Conservation (phyloP, 2,888 invertebrate species). For the Scaptodrosophila latifasciaeformis region DNA sequence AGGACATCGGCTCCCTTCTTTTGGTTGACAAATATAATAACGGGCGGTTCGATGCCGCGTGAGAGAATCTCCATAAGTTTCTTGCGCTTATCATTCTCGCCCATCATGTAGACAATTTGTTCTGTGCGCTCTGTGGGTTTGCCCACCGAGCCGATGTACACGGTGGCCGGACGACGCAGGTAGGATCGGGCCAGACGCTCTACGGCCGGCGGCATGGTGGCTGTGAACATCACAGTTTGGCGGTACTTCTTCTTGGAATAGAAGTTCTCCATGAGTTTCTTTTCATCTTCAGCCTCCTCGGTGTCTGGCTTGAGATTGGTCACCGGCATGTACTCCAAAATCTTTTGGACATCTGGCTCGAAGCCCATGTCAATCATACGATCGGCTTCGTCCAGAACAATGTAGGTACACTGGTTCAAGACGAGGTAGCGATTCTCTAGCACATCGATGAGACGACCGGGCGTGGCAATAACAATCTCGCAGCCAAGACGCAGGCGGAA, state of each 20-base stretch:
- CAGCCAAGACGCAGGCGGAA: slow-evolving; percentile 97
- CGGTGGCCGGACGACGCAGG: slow-evolving; percentile 95
- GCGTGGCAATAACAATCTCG: slow-evolving; percentile 99
- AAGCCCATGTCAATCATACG: slow-evolving; percentile 99
- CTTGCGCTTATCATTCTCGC: slow-evolving; percentile 96
- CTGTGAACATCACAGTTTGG: slow-evolving; percentile 99
- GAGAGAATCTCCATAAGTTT: slow-evolving; percentile 95
- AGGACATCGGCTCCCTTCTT: slow-evolving; percentile 99
- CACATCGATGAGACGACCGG: slow-evolving; percentile 99
- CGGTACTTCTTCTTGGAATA: slow-evolving; percentile 94
- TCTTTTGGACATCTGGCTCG: slow-evolving; percentile 98
- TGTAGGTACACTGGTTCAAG: slow-evolving; percentile 97
- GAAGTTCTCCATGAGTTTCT: slow-evolving; percentile 92
- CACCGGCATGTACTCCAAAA: slow-evolving; percentile 98
- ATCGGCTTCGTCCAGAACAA: slow-evolving; percentile 97
- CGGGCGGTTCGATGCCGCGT: slow-evolving; percentile 94
- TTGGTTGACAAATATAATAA: slow-evolving; percentile 99
- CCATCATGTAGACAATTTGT: slow-evolving; percentile 96
- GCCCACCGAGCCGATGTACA: slow-evolving; percentile 97
- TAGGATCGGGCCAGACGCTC: slow-evolving; percentile 96
- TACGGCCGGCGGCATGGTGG: slow-evolving; percentile 99
- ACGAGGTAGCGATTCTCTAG: slow-evolving; percentile 98
- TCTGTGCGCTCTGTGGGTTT: slow-evolving; percentile 98
- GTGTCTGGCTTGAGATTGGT: slow-evolving; percentile 98
- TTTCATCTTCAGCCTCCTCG: slow-evolving; percentile 97